Evolutionary conservation across 2,888 invertebrate species (phyloP), one percentile per base, ranked within the genome.

Genomic region (Adelognathus sp.): DNA sequence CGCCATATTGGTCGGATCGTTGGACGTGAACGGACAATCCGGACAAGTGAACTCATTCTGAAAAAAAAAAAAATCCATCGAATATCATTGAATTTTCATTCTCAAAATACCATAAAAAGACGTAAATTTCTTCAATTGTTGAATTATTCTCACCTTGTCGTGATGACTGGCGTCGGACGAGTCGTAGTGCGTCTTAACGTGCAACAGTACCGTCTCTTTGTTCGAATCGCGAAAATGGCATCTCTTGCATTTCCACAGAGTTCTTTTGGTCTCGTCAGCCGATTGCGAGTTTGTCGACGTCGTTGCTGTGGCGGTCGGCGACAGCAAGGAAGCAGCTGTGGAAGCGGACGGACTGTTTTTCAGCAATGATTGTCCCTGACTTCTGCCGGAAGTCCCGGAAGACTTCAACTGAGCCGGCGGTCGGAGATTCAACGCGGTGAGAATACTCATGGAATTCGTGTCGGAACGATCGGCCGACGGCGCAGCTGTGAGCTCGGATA

Each of bases 171-270:
- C 33, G 16, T 87, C 92, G 81, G 92, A 90, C 58, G 88, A 61
- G 18, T 88, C 92, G 84, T 95, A 95, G 86, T 95, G 95, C 33
- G 93, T 93, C 84, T 94, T 94, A 1, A 95, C 95, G 84, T 96
- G 96, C 14, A 93, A 92, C 81, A 95, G 90, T 1, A 95, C 94
- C 21, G 94, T 93, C 69, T 95, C 94, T 60, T 94, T 93, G 85
- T 94, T 94, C 24, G 93, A 92, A 90, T 95, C 94, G 84, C 95
- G 95, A 85, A 96, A 98, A 89, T 95, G 95, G 92, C 98, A 98
- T 88, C 96, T 96, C 92, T 97, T 97, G 92, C 98, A 98, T 90
- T 97, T 96, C 96, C 97, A 97, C 85, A 96, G 92, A 11, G 96
- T 96, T 87, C 95, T 95, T 92, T 96, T 96, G 46, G 93, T 93